phyloP scores from a whole-genome alignment of 1,140 invertebrate species.

The Cyclina sinensis region DNA sequence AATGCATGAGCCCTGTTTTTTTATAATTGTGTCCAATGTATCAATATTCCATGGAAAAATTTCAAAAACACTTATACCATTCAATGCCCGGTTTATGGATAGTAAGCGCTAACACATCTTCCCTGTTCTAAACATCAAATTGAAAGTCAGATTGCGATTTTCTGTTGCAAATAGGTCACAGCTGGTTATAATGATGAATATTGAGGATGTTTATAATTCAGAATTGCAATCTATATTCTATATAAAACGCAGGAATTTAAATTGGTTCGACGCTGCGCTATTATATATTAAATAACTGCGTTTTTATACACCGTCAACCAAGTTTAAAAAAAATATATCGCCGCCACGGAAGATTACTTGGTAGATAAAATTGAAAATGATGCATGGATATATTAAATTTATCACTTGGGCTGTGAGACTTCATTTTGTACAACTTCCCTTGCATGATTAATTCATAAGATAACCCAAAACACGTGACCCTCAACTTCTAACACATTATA shows the following conservation, averaged over 20 bases:
- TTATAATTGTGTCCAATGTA: too few relatives aligned
- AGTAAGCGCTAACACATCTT: too few relatives aligned
- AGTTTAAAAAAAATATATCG: conserved; percentile 11
- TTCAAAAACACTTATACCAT: too few relatives aligned
- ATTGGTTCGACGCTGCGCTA: not conserved
- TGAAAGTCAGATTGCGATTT: too few relatives aligned
- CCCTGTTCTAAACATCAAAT: too few relatives aligned
- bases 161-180: too few relatives aligned
- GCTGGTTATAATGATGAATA: too few relatives aligned
- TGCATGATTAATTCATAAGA: conserved; percentile 16
- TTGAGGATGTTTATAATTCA: not conserved
- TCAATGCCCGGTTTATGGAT: too few relatives aligned
- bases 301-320: not conserved
- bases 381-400: conserved; percentile 35
- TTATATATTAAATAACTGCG: conserved; percentile 7
- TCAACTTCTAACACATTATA: conserved; percentile 28
- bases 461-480: conserved; percentile 1
- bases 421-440: conserved; percentile 20
- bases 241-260: not conserved
- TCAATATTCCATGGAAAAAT: too few relatives aligned
- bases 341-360: conserved; percentile 18
- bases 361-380: conserved; percentile 33
- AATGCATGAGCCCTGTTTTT: too few relatives aligned
- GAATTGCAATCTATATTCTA: not conserved
- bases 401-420: conserved; percentile 15